These are phyloP conservation scores for Nibea coibor DNA, from an alignment of 2,113 vertebrate genomes.

Conservation along the genomic window DNA sequence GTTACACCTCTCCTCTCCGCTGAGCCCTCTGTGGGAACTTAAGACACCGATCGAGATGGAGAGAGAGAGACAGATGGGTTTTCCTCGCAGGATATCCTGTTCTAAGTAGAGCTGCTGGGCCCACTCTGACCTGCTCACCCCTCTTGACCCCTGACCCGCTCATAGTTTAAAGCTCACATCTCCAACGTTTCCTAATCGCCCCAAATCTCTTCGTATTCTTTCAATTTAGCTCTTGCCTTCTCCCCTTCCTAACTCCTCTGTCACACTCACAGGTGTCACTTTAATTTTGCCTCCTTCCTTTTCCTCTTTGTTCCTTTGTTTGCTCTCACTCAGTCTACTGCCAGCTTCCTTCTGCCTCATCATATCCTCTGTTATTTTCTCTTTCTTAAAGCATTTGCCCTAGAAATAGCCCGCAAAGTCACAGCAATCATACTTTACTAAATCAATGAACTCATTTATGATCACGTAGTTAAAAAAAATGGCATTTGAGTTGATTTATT, in stretches of 20 bases:
- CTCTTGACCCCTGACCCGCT: conserved; percentile 74
- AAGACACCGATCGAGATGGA: conserved; percentile 28
- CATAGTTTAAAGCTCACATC: conserved; percentile 62
- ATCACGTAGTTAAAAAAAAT: not conserved
- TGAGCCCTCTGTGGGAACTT: conserved; percentile 65
- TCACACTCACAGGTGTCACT: conserved; percentile 51
- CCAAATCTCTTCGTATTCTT: conserved; percentile 44
- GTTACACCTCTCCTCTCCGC: conserved; percentile 64
- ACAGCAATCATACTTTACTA: not conserved
- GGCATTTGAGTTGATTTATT: not conserved
- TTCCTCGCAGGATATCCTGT: conserved; percentile 82
- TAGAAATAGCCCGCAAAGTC: not conserved
- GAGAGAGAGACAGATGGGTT: conserved; percentile 75
- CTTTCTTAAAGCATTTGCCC: not conserved
- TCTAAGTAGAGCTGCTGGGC: conserved; percentile 75
- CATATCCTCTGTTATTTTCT: not conserved
- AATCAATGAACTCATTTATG: too few relatives aligned
- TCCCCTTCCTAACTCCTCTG: conserved; percentile 26
- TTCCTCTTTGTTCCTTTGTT: conserved; percentile 22
- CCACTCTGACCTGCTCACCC: conserved; percentile 71
- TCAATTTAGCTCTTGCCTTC: conserved; percentile 20
- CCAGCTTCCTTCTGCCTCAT: not conserved
- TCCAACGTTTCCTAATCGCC: conserved; percentile 56
- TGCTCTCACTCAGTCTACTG: not conserved
- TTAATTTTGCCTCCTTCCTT: conserved; percentile 15